These are phyloP conservation scores for Enhydra lutris DNA, from an alignment of 2,113 vertebrate species.

Conservation along the genomic window DNA sequence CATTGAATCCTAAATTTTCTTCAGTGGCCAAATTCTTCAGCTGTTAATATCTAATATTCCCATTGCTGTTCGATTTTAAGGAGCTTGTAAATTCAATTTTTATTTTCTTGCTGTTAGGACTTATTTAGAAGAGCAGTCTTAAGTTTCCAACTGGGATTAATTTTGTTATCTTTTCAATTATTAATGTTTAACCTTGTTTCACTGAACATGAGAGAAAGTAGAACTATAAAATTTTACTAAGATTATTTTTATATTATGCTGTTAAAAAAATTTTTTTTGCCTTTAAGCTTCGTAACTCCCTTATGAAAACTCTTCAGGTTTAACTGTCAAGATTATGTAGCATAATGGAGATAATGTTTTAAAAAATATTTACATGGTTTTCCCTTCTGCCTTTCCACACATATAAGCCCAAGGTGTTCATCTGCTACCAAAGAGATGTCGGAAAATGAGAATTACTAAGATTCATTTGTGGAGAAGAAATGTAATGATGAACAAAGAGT, in stretches of 20 bases:
- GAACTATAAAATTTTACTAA: not conserved
- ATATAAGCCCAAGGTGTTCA: not conserved
- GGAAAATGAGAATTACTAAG: conserved; percentile 9
- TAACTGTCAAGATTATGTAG: not conserved
- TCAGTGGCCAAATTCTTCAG: not conserved
- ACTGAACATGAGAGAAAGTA: not conserved
- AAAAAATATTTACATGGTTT: not conserved
- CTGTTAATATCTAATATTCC: not conserved
- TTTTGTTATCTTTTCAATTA: not conserved
- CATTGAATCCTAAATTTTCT: not conserved
- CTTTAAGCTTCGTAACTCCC: not conserved
- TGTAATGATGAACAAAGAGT: conserved; percentile 23
- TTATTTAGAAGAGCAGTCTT: not conserved
- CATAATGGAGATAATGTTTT: not conserved
- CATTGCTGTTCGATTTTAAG: not conserved
- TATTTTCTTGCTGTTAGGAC: not conserved
- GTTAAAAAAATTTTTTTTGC: not conserved
- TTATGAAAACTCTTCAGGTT: not conserved
- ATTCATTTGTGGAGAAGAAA: conserved; percentile 39
- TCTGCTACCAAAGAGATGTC: not conserved
- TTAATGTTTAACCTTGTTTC: not conserved
- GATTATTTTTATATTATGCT: not conserved
- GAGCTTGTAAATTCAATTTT: not conserved
- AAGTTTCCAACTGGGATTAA: not conserved
- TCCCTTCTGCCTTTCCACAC: not conserved